phyloP scores from a whole-genome alignment of 2,888 invertebrate species.

The Andricus quercusramuli region DNA sequence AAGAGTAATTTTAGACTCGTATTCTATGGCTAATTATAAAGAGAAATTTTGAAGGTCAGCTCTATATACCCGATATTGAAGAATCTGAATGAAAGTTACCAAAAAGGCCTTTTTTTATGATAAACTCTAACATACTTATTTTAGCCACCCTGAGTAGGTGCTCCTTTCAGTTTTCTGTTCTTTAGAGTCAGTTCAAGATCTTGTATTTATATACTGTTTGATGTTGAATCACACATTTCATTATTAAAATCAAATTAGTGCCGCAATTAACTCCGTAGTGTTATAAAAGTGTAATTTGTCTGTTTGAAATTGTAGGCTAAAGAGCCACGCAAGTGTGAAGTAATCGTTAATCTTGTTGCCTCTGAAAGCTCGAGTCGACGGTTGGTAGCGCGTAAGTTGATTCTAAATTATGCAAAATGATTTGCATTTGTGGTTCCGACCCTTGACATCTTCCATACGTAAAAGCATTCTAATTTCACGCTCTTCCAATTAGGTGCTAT shows the following conservation, averaged over 20 bases:
- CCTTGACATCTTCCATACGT: constrained; percentile 24
- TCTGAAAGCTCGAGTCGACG: constrained; percentile 44
- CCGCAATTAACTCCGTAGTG: constrained; percentile 29
- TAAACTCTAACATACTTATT: no score
- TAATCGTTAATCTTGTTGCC: constrained; percentile 67
- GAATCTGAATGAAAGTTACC: no score
- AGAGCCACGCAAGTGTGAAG: constrained; percentile 55
- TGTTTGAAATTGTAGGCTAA: constrained; percentile 36
- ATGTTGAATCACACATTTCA: constrained; percentile 42
- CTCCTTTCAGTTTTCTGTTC: neutral
- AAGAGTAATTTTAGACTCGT: no score
- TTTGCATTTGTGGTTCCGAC: constrained; percentile 57
- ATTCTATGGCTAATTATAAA: no score
- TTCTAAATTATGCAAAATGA: constrained; percentile 66
- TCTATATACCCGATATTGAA: no score
- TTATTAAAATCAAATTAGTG: constrained; percentile 61
- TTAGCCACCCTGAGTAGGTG: no score
- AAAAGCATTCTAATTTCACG: constrained; percentile 43
- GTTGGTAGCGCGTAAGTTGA: constrained; percentile 61
- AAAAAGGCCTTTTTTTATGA: no score
- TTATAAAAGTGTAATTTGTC: constrained; percentile 52
- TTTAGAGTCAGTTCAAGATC: constrained; percentile 50
- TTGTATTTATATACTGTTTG: constrained; percentile 50
- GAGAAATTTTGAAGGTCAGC: no score
- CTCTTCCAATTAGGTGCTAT: neutral